These are phyloP conservation scores for Columba livia DNA, from an alignment of 2,113 vertebrate genomes.

Conservation along the genomic window DNA sequence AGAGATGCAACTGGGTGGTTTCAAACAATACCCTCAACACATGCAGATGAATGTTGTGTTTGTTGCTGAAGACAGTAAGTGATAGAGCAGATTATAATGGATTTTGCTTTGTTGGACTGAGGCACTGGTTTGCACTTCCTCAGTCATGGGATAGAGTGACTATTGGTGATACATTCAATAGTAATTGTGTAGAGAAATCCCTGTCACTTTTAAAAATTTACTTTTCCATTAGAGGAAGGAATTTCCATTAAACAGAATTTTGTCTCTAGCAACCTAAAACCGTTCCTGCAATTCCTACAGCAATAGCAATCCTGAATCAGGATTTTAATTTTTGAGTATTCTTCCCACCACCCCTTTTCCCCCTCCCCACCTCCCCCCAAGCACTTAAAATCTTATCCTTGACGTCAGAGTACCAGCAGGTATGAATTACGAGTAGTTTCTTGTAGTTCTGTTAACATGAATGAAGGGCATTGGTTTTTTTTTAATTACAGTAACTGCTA, in stretches of 20 bases:
- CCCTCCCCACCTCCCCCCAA: not conserved
- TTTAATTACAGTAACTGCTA: conserved; percentile 7
- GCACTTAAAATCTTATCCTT: not conserved
- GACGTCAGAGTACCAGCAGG: conserved; percentile 10
- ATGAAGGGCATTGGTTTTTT: not conserved
- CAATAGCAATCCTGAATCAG: not conserved
- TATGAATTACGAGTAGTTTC: conserved; percentile 13
- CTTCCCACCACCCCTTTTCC: too few species aligned
- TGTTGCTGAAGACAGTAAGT: not conserved
- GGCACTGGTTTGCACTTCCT: not conserved
- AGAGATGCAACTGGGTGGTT: not conserved
- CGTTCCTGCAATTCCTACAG: not conserved
- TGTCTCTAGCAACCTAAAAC: not conserved
- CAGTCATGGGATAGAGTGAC: not conserved
- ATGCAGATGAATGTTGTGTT: not conserved
- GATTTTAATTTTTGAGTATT: not conserved
- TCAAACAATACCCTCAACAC: not conserved
- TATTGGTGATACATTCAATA: not conserved
- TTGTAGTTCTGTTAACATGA: conserved; percentile 7
- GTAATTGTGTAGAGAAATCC: not conserved
- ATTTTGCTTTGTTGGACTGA: not conserved
- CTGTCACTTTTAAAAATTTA: not conserved
- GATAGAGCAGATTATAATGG: not conserved
- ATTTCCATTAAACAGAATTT: not conserved
- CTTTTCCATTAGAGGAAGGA: not conserved